phyloP scores from a whole-genome alignment of 1,140 invertebrate species.

The Copidosoma floridanum region DNA sequence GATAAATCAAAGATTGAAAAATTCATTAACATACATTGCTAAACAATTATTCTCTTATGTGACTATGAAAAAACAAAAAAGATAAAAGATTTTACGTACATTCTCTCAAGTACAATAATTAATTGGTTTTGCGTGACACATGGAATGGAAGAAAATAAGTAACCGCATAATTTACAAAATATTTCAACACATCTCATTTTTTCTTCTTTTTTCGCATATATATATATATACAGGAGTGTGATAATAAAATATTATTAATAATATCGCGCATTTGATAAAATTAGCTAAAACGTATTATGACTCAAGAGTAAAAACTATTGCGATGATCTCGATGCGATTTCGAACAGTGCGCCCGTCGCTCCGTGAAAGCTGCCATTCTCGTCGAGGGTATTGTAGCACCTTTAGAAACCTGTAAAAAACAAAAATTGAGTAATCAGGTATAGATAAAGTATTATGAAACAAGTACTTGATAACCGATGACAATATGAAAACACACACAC shows the following conservation, averaged over 20 bases:
- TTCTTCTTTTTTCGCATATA: constrained; percentile 24
- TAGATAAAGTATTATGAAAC: constrained; percentile 6
- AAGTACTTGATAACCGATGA: too few species aligned
- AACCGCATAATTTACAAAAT: constrained; percentile 24
- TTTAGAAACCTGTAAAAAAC: constrained; percentile 41
- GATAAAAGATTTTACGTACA: too few species aligned
- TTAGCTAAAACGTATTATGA: constrained; percentile 17
- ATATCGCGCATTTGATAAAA: constrained; percentile 8
- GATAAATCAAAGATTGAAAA: constrained; percentile 1
- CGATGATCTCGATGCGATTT: constrained; percentile 51
- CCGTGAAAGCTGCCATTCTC: constrained; percentile 52
- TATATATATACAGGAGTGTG: constrained; percentile 6
- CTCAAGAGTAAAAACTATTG: constrained; percentile 49
- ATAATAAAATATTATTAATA: constrained; percentile 16
- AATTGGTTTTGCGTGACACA: constrained; percentile 5
- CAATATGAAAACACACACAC: too few species aligned
- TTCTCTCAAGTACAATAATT: too few species aligned
- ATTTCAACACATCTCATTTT: constrained; percentile 25
- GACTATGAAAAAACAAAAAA: constrained; percentile 7
- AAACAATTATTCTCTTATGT: constrained; percentile 16
- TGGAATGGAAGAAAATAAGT: constrained; percentile 30
- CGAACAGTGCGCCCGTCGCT: constrained; percentile 50
- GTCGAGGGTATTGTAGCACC: constrained; percentile 51
- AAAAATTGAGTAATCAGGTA: too few species aligned
- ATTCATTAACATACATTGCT: constrained; percentile 16